Percentiles rank a stretch among this genome's conserved stretches.
These are phyloP conservation scores for Scaptomyza flava DNA, from an alignment of 2,888 invertebrate genomes.

Conservation along the genomic window DNA sequence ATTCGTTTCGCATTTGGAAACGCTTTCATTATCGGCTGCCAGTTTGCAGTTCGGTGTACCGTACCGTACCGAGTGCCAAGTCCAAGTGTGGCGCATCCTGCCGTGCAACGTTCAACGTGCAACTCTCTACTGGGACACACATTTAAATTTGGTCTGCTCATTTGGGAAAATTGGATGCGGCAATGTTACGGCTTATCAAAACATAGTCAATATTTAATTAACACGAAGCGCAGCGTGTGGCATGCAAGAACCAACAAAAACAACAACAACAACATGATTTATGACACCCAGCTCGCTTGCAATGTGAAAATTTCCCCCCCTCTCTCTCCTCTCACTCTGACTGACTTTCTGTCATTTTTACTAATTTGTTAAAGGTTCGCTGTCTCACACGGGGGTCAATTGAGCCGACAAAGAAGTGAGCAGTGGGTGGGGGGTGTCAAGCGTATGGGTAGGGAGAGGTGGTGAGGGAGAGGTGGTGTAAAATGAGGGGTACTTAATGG, in stretches of 20 bases:
- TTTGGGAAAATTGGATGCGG: conserved; percentile 54
- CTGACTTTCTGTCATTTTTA: conserved; percentile 1
- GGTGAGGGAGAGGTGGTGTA: too few relatives aligned
- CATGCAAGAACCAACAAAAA: conserved; percentile 9
- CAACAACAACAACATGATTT: conserved; percentile 56
- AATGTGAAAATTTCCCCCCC: conserved; percentile 29
- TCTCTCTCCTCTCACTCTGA: neutral
- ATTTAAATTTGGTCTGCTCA: conserved; percentile 62
- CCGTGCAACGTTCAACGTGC: conserved; percentile 45
- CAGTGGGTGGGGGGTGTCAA: neutral
- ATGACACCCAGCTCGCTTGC: conserved; percentile 50
- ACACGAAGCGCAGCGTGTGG: conserved; percentile 77
- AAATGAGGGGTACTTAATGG: conserved; percentile 28
- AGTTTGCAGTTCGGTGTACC: conserved; percentile 13
- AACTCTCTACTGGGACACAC: conserved; percentile 39
- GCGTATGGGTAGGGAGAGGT: neutral
- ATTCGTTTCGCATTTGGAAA: conserved; percentile 82
- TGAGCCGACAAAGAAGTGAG: conserved; percentile 50
- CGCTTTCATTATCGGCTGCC: conserved; percentile 76
- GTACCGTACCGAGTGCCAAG: neutral
- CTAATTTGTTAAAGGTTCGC: conserved; percentile 47
- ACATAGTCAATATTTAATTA: conserved; percentile 80
- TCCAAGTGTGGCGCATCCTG: conserved; percentile 70
- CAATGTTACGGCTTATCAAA: conserved; percentile 76
- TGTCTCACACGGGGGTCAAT: conserved; percentile 33